Base-by-base conservation (phyloP, 2,113 vertebrate genomes). In the Tragelaphus strepsiceros region DNA sequence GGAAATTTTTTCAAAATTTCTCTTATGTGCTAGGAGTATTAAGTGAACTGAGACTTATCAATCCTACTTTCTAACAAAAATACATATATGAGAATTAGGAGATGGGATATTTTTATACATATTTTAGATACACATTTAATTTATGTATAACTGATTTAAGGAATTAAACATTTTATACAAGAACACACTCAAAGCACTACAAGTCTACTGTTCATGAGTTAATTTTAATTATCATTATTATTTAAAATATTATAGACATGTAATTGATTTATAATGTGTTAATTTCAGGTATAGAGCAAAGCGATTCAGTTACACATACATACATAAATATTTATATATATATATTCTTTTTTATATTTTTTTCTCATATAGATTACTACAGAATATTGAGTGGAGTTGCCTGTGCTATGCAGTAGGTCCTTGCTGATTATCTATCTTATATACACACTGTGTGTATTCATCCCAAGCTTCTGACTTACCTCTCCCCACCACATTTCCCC, bases 61-160 rank as follows among this genome's bases (percentile, higher is more conserved):
- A n/a, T 95, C 85, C 26, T 85, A 81, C 21, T 88, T 94, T 67
- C 61, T 78, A 85, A 95, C 17, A 88, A 80, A 83, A 90, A 87
- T 56, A 53, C 13, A 43, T 28, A 74, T 26, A 46, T 64, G 16
- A 94, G 46, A 8, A 4, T 30, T 82, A 78, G 12, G 22, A 13
- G 19, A 91, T 85, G 28, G 22, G 9, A 28, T 90, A 77, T 87
- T 90, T 83, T 51, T 81, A 49, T 28, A 56, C 16, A 46, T 4
- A 71, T n/a, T 90, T 30, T 84, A 77, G 6, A 39, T 58, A 58
- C 56, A 16, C 19, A 39, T 61, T 24, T 39, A 56, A 77, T 80
- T 71, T 95, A 35, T 15, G 0, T 93, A 28, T 91, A n/a, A 78
- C 6, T 61, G 3, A 85, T 80, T 88, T 61, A 87, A 61, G 51